Evolutionary conservation across 2,888 invertebrate genomes (phyloP), one percentile per base, ranked within the genome.

Genomic region (Plutella xylostella): DNA sequence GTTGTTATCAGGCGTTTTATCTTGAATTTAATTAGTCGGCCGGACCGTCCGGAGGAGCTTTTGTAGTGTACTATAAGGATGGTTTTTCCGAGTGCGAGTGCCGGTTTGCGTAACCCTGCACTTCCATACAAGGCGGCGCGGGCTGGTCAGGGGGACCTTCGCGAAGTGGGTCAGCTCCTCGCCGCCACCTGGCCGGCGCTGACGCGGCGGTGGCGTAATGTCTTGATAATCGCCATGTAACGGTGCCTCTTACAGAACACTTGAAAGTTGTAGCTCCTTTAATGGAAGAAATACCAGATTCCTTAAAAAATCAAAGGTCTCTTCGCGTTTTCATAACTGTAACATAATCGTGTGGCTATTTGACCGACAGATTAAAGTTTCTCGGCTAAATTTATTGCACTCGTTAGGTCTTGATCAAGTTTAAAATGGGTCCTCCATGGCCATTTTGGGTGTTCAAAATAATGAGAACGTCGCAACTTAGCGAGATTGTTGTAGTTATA

Each of bases 111-210:
- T 71, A 80, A 80, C 75, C 72, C 70, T 70, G 76, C 52, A 55
- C 50, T 53, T 57, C 77, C 79, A 57, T 79, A 75, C 57, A 77
- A 63, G 78, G 78, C 56, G 55, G 57, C 61, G 57, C 60, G 59
- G 64, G 56, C 61, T 69, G 65, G 65, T 65, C 57, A 59, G 57
- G 57, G 60, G 72, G 75, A 73, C 80, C 80, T 82, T 82, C 75
- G 65, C 55, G 60, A 79, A 69, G 75, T 82, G 73, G 79, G 80
- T 77, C 80, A 72, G 15, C 14, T 42, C 42, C 31, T 20, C 34
- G 41, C 17, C 71, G 70, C 79, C 80, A 80, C 80, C 77, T 80
- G 79, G 79, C 70, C 63, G 63, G 62, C 37, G 37, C 19, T 20
- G 28, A 28, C 34, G 34, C 34, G 4, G 34, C 14, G 15, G 39